Percentiles rank a stretch among this genome's conserved stretches.
Evolutionary conservation across 2,888 invertebrate genomes (phyloP).

Genomic region (Unio pictorum): DNA sequence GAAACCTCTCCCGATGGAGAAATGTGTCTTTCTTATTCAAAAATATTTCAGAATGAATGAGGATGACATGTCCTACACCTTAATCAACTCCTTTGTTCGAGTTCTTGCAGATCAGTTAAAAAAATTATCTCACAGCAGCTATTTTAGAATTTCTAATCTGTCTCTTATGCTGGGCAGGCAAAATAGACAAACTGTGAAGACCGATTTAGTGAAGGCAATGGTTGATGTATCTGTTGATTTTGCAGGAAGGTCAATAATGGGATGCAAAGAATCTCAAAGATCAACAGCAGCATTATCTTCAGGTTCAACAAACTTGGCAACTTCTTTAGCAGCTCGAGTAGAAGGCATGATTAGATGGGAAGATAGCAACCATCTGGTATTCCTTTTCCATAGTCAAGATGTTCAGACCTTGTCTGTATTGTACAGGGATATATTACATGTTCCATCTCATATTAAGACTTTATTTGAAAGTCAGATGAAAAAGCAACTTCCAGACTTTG

Average conservation of each 20-base stretch:
- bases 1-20: constrained; percentile 7
- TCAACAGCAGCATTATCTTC: background rate
- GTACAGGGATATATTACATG: constrained; percentile 28
- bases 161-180: background rate
- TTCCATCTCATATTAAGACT: constrained; percentile 25
- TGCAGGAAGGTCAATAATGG: constrained; percentile 6
- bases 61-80: constrained; percentile 23
- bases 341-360: constrained; percentile 51
- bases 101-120: constrained; percentile 38
- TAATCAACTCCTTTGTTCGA: constrained; percentile 23
- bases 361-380: constrained; percentile 46
- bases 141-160: constrained; percentile 15
- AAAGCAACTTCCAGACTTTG: constrained; percentile 24
- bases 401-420: constrained; percentile 41
- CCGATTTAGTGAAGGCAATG: constrained; percentile 11
- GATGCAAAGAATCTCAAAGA: constrained; percentile 3
- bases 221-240: constrained; percentile 15
- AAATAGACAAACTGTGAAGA: constrained; percentile 4
- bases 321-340: constrained; percentile 10
- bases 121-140: constrained; percentile 29
- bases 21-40: constrained; percentile 15
- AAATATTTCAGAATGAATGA: constrained; percentile 14
- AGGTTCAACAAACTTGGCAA: no score
- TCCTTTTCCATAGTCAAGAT: constrained; percentile 44
- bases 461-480: constrained; percentile 49